Conservation (phyloP, 2,797 vertebrate species). For the Rhinoraja longicauda region DNA sequence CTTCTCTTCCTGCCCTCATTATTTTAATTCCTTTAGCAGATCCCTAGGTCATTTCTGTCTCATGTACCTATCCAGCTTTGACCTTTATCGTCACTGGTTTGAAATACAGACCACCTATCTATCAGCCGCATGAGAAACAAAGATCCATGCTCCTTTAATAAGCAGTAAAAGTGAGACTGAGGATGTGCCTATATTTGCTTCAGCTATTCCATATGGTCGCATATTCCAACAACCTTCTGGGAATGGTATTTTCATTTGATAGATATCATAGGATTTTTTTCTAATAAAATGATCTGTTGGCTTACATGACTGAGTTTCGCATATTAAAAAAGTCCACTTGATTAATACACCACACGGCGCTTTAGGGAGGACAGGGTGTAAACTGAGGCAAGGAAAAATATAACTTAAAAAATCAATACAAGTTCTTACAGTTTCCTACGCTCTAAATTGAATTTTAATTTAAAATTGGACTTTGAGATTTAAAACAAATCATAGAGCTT, state of each 20-base stretch:
- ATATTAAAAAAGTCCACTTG: not conserved
- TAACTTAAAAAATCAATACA: constrained; percentile 13
- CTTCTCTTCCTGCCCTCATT: not conserved
- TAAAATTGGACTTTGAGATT: not conserved
- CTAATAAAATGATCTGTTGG: not conserved
- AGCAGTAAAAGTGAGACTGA: too few relatives aligned
- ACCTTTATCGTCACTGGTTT: not conserved
- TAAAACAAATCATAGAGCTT: not conserved
- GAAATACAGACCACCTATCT: too few relatives aligned
- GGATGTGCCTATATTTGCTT: too few relatives aligned
- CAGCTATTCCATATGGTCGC: not conserved
- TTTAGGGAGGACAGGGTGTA: not conserved
- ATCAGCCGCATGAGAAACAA: too few relatives aligned
- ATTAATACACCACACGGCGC: not conserved
- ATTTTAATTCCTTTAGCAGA: not conserved
- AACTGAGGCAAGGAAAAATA: constrained; percentile 15
- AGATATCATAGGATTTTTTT: not conserved
- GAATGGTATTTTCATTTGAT: not conserved
- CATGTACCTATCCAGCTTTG: not conserved
- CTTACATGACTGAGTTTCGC: not conserved
- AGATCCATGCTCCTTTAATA: too few relatives aligned
- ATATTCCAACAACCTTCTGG: not conserved
- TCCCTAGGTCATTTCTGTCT: not conserved
- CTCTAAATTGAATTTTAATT: not conserved
- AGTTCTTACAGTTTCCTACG: not conserved